Conservation (phyloP, 2,888 invertebrate genomes). For the Drosophila aldrichi region DNA sequence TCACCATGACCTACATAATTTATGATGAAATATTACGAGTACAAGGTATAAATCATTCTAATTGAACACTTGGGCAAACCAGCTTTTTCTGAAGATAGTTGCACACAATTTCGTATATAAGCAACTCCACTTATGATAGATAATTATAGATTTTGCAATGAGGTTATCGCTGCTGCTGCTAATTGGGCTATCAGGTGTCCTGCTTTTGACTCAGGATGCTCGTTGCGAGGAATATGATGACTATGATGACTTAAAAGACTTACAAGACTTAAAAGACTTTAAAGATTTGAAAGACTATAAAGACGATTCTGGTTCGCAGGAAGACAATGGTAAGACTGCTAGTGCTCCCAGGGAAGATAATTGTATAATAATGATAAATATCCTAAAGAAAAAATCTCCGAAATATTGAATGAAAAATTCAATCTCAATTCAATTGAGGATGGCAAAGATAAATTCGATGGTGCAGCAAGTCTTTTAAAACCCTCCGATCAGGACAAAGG, state of each 20-base stretch:
- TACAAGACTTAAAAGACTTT: too few relatives aligned
- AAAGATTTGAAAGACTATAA: too few relatives aligned
- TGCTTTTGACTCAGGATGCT: slow-evolving; percentile 3
- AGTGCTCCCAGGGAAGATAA: not conserved
- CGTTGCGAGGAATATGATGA: slow-evolving; percentile 1
- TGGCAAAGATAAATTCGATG: not conserved
- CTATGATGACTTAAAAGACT: not conserved
- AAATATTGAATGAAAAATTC: not conserved
- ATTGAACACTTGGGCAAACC: slow-evolving; percentile 25
- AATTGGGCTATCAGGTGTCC: slow-evolving; percentile 13
- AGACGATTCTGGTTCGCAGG: not conserved
- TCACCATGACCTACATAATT: not conserved
- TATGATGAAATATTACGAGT: not conserved
- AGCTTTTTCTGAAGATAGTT: slow-evolving; percentile 1
- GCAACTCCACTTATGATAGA: not conserved
- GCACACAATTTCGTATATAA: slow-evolving; percentile 14
- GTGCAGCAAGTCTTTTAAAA: not conserved
- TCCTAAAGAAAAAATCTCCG: not conserved
- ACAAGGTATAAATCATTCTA: not conserved
- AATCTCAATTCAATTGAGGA: not conserved
- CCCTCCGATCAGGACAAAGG: not conserved
- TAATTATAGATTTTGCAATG: slow-evolving; percentile 22
- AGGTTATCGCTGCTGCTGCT: slow-evolving; percentile 14
- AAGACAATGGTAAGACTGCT: not conserved
- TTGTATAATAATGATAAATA: not conserved